phyloP scores from a whole-genome alignment of 2,113 vertebrate species.

The Hypanus sabinus region DNA sequence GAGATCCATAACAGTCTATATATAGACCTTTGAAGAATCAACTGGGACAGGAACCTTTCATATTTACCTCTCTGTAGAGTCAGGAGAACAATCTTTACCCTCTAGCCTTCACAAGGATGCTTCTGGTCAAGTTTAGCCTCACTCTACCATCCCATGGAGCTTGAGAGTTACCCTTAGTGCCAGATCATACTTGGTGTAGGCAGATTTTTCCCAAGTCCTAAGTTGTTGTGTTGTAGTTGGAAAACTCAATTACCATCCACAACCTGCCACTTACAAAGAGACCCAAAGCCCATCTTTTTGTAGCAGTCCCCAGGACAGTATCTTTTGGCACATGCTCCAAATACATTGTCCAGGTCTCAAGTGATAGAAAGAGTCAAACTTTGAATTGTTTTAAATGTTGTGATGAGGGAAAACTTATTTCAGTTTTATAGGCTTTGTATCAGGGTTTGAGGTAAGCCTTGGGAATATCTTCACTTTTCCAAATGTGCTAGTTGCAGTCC shows the following conservation, averaged over 20 bases:
- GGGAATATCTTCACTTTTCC: too few species aligned
- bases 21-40: neutral
- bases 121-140: neutral
- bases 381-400: neutral
- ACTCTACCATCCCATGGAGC: neutral
- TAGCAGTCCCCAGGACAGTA: neutral
- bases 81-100: neutral
- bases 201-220: neutral
- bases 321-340: neutral
- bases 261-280: neutral
- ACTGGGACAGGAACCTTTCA: neutral
- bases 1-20: neutral
- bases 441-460: too few species aligned
- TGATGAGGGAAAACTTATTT: too few species aligned
- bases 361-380: neutral
- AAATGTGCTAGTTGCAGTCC: too few species aligned
- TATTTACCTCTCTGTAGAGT: neutral
- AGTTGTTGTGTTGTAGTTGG: neutral
- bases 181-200: neutral
- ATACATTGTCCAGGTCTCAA: neutral
- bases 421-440: too few species aligned
- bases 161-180: neutral
- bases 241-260: too few species aligned
- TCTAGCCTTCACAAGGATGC: neutral
- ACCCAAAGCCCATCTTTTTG: neutral